Percentiles rank a stretch among this genome's conserved stretches.
phyloP scores from a whole-genome alignment of 2,888 invertebrate species.

The Eubasilissa splendida region DNA sequence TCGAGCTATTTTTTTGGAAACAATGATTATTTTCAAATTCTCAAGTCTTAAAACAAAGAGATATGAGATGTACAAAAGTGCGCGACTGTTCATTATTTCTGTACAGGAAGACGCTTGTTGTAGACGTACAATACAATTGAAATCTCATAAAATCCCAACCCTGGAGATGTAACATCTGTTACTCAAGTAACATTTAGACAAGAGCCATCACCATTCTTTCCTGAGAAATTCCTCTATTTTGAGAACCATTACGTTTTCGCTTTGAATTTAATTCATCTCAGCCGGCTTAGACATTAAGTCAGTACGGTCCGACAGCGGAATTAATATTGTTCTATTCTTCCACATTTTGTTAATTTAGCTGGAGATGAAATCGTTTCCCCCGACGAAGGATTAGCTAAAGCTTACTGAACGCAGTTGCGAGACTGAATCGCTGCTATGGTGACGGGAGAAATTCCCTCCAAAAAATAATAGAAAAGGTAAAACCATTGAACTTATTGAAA shows the following conservation, averaged over 20 bases:
- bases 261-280: slow-evolving; percentile 16
- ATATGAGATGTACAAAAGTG: too few relatives aligned
- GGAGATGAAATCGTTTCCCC: slow-evolving; percentile 4
- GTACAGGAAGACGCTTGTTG: too few relatives aligned
- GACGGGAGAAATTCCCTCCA: slow-evolving; percentile 3
- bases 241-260: slow-evolving; percentile 5
- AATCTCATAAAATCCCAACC: too few relatives aligned
- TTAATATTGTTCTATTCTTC: slow-evolving; percentile 16
- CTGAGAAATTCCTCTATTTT: background rate
- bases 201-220: background rate
- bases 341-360: slow-evolving; percentile 27
- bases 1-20: too few relatives aligned
- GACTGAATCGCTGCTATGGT: background rate
- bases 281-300: background rate
- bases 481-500: background rate
- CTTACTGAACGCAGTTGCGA: slow-evolving; percentile 16
- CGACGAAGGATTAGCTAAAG: slow-evolving; percentile 8
- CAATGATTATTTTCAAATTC: too few relatives aligned
- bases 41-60: too few relatives aligned
- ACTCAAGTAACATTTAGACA: too few relatives aligned
- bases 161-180: too few relatives aligned
- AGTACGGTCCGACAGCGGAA: slow-evolving; percentile 2
- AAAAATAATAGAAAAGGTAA: background rate
- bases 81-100: too few relatives aligned
- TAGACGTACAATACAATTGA: too few relatives aligned